These are phyloP conservation scores for Sinella curviseta DNA, from an alignment of 1,140 invertebrate genomes.

Conservation along the genomic window DNA sequence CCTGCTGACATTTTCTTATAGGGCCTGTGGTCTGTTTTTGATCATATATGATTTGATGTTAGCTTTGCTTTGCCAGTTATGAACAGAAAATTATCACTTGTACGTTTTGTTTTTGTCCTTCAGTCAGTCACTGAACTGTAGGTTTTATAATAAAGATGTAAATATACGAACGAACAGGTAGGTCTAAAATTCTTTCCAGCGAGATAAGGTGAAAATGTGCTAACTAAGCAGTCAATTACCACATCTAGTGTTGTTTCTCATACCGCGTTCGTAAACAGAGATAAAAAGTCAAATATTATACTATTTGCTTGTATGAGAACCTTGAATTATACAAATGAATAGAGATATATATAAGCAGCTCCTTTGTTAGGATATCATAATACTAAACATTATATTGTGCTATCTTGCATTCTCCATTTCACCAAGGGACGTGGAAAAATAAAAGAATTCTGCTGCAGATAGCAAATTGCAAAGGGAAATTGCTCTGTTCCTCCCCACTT, in stretches of 20 bases:
- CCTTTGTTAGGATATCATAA: not conserved
- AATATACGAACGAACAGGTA: not conserved
- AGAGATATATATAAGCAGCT: not conserved
- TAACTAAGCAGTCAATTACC: not conserved
- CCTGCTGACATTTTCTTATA: slow-evolving; percentile 15
- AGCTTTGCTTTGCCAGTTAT: not conserved
- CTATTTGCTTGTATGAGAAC: no score
- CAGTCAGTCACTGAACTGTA: no score
- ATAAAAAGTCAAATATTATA: not conserved
- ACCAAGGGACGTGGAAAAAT: no score
- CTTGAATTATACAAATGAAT: not conserved
- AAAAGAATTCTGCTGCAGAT: no score
- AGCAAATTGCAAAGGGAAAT: not conserved
- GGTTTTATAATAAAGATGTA: not conserved
- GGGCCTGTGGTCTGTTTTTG: not conserved
- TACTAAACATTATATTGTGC: not conserved
- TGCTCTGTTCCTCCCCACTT: not conserved
- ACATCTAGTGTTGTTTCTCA: not conserved
- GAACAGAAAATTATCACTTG: no score
- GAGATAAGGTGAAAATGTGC: not conserved
- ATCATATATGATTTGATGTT: not conserved
- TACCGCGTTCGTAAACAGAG: not conserved
- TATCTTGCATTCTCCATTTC: no score
- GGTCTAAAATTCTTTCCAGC: not conserved
- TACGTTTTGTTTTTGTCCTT: no score